Base-by-base conservation (phyloP, 2,113 vertebrate species). In the Noctilio leporinus region DNA sequence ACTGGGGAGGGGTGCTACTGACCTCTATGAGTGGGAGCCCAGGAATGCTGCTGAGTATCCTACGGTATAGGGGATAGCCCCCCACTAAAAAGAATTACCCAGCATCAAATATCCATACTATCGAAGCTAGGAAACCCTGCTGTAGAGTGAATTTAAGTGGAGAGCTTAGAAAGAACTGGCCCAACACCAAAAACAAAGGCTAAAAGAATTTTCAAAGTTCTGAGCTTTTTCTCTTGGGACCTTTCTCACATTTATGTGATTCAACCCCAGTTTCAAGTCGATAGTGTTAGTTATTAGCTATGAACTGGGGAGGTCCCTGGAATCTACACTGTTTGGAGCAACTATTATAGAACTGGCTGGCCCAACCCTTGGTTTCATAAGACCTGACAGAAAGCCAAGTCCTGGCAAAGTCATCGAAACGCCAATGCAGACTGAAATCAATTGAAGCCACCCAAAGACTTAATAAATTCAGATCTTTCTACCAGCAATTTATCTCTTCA, bases 301-400 rank as follows among this genome's bases (percentile, higher is more conserved):
- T 88, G 83, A 97, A 78, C 95, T 40, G 83, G 87, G 93, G 95
- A 96, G 97, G 95, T 97, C 92, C 49, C 87, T 97, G 93, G 95
- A 96, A 96, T 87, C 85, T 90, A 80, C 43, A 33, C 43, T 86
- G n/a, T 94, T 92, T 93, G 80, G 95, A 97, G 75, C 67, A 78
- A 91, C 76, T 90, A n/a, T 96, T 94, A 81, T 83, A 94, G 95
- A 93, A 93, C 81, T 78, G 95, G 93, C 94, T 88, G 91, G 88
- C 81, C 91, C 59, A 75, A 55, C 16, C 76, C 70, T 70, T 62
- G 28, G 90, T 95, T 97, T 97, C 94, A 20, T 96, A 95, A 97
- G 94, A 94, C 38, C 85, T 92, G 92, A 90, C 92, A 87, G 80
- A 90, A 87, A 95, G 81, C 92, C 94, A 88, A 94, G 92, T 92